Evolutionary conservation across 2,113 vertebrate genomes (phyloP).

Genomic region (Arenaria interpres): DNA sequence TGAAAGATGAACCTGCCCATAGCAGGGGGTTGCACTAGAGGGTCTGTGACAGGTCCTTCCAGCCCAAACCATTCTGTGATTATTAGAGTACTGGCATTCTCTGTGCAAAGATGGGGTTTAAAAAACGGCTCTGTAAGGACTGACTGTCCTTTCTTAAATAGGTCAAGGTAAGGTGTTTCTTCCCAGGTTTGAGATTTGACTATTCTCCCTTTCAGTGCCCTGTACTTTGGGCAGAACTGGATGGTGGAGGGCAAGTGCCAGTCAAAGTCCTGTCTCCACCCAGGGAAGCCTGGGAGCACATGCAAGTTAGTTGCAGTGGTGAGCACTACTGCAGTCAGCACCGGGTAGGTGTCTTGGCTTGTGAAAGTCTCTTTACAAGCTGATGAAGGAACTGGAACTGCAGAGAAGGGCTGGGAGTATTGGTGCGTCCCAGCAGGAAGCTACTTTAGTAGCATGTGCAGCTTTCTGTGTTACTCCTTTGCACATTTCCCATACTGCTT

Average conservation of each 20-base stretch:
- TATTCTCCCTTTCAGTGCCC: not conserved
- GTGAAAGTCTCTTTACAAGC: not conserved
- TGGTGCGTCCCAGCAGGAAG: not conserved
- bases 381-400: not conserved
- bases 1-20: not conserved
- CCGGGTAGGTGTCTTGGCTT: not conserved
- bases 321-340: not conserved
- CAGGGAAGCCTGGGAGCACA: not conserved
- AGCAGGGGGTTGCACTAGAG: not conserved
- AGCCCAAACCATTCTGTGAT: not conserved
- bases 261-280: not conserved
- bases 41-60: not conserved
- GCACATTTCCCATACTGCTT: fast-evolving
- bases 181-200: not conserved
- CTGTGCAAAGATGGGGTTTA: not conserved
- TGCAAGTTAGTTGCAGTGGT: not conserved
- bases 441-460: not conserved
- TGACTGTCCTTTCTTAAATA: not conserved
- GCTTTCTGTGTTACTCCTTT: not conserved
- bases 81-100: not conserved
- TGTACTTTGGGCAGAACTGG: not conserved
- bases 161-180: not conserved
- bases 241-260: not conserved
- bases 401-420: not conserved
- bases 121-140: not conserved